These are phyloP conservation scores for Coenobita brevimanus DNA, from an alignment of 1,140 invertebrate genomes.

Conservation along the genomic window DNA sequence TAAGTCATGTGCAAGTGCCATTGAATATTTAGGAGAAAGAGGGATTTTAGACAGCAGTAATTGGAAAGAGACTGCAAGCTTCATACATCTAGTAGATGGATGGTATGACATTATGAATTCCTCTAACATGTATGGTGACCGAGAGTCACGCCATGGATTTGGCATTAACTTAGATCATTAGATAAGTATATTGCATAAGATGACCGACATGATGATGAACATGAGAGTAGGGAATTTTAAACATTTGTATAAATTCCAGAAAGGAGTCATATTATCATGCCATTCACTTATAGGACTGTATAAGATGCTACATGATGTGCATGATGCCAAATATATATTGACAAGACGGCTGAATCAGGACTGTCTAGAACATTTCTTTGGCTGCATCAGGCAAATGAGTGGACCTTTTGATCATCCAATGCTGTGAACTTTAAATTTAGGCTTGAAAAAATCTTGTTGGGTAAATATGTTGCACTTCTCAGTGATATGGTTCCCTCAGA, in stretches of 20 bases:
- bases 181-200: constrained; percentile 27
- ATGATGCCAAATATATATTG: no score
- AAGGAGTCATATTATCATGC: not conserved
- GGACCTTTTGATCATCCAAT: constrained; percentile 19
- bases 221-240: not conserved
- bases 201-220: no score
- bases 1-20: constrained; percentile 3
- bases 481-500: no score
- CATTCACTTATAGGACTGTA: not conserved
- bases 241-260: no score
- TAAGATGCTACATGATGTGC: constrained; percentile 2
- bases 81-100: not conserved
- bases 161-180: not conserved
- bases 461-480: not conserved
- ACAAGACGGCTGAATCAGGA: no score
- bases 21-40: constrained; percentile 14
- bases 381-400: no score
- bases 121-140: not conserved
- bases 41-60: constrained; percentile 6
- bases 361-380: no score
- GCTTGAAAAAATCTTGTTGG: not conserved
- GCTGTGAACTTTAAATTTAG: not conserved
- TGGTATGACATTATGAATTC: constrained; percentile 24
- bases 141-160: constrained; percentile 9
- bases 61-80: constrained; percentile 7